A percentile compares a stretch with the other conserved stretches of the same genome.
phyloP scores from a whole-genome alignment of 2,797 vertebrate genomes.

The Sebastes miniatus region DNA sequence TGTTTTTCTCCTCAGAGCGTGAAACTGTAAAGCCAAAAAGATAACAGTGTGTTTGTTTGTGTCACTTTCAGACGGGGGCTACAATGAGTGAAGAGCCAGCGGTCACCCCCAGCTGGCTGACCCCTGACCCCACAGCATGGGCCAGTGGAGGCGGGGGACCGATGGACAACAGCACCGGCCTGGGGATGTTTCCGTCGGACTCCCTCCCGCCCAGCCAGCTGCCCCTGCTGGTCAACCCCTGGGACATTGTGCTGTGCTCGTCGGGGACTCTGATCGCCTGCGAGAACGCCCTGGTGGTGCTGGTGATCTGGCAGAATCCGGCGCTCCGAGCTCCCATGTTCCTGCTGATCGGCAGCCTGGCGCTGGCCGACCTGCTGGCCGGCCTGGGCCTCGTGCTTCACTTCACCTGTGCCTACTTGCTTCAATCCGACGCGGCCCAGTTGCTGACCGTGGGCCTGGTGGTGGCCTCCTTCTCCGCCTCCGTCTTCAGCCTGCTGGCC shows the following conservation, averaged over 20 bases:
- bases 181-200: conserved; percentile 79
- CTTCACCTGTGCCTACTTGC: conserved; percentile 96
- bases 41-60: conserved; percentile 7
- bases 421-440: conserved; percentile 93
- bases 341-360: conserved; percentile 96
- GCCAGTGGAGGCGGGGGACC: conserved; percentile 79
- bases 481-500: conserved; percentile 96
- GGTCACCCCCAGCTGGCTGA: conserved; percentile 90
- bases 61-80: conserved; percentile 80
- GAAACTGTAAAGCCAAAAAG: not conserved
- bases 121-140: conserved; percentile 86
- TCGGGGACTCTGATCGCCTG: conserved; percentile 98
- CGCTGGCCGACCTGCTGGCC: conserved; percentile 95
- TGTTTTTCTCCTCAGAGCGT: not conserved
- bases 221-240: conserved; percentile 92
- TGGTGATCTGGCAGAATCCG: conserved; percentile 99
- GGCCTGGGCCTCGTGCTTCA: conserved; percentile 94
- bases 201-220: conserved; percentile 83
- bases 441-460: conserved; percentile 94
- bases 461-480: conserved; percentile 97
- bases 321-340: conserved; percentile 97
- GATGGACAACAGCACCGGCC: conserved; percentile 86
- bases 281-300: conserved; percentile 96
- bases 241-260: conserved; percentile 97
- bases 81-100: conserved; percentile 95